Evolutionary conservation across 1,140 invertebrate genomes (phyloP).

Genomic region (Colletes gigas): DNA sequence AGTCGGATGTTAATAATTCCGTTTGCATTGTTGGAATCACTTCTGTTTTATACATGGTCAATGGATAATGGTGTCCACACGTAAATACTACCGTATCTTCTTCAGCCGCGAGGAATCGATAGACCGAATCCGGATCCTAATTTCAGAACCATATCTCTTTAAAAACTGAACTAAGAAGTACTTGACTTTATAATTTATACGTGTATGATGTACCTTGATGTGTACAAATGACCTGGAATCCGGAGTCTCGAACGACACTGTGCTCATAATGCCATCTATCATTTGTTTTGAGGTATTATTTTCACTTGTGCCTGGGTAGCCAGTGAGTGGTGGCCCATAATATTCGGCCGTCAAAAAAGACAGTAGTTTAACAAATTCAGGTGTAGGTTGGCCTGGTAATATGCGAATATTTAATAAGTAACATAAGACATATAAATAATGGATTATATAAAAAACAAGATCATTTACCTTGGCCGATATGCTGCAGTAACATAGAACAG

Average conservation of each 20-base stretch:
- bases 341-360: slow-evolving; percentile 75
- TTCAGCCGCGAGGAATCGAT: slow-evolving; percentile 71
- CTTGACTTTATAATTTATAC: slow-evolving; percentile 5
- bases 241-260: slow-evolving; percentile 72
- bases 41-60: slow-evolving; percentile 75
- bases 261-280: slow-evolving; percentile 78
- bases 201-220: slow-evolving; percentile 69
- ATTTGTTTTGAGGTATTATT: slow-evolving; percentile 77
- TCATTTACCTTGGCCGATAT: slow-evolving; percentile 76
- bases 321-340: slow-evolving; percentile 75
- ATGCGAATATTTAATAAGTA: not conserved
- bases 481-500: slow-evolving; percentile 74
- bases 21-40: slow-evolving; percentile 77
- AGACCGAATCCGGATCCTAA: slow-evolving; percentile 73
- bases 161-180: not conserved
- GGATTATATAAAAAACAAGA: too few species aligned
- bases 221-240: slow-evolving; percentile 78
- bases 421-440: not conserved
- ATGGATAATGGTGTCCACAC: slow-evolving; percentile 78
- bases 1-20: slow-evolving; percentile 73
- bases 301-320: slow-evolving; percentile 73
- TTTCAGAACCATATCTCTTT: not conserved
- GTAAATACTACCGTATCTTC: slow-evolving; percentile 79
- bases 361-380: slow-evolving; percentile 78
- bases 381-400: slow-evolving; percentile 72